Evolutionary conservation across 2,113 vertebrate genomes (phyloP), one percentile per base, ranked within the genome.

Genomic region (Jacana jacana): DNA sequence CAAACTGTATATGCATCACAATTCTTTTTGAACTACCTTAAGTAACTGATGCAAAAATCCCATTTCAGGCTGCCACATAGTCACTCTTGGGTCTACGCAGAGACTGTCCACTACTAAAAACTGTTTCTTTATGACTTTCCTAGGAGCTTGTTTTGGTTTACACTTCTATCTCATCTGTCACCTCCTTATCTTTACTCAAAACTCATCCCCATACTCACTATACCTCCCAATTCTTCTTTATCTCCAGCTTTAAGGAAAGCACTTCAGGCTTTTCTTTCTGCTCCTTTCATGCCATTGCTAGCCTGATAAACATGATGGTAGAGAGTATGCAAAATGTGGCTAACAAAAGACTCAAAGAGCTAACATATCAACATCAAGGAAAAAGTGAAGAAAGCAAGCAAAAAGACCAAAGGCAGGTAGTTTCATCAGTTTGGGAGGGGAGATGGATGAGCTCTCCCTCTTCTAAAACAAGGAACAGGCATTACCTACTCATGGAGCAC

Each of bases 331-430:
- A 95, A 94, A 90, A 76, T 0, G 0, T 12, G 25, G 61, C 40
- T 65, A 84, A 91, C 17, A 28, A 78, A 88, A 85, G 72, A 48
- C 49, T 88, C 52, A 57, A 88, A 78, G 37, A 69, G 35, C 55
- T 65, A 78, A 71, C 12, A 64, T 57, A 33, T 52, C 70, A 57
- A 87, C 52, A 92, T 69, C 73, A 95, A 92, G 86, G 72, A 11
- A 72, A 91, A 94, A 94, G 55, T 20, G 60, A 94, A 90, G 35
- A 68, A 94, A 92, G 81, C 48, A 52, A 93, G 66, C 31, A 81
- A 70, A 90, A 93, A 65, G 46, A 42, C 28, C 2, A 71, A 71
- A 82, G 55, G 37, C 61, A 80, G 75, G 80, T 84, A 91, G 54
- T 72, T 51, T 49, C 80, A 86, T 81, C 60, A 93, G 73, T 51